Base-by-base conservation (phyloP, 64 coral and sea anemone genomes). In the Pocillopora verrucosa region DNA sequence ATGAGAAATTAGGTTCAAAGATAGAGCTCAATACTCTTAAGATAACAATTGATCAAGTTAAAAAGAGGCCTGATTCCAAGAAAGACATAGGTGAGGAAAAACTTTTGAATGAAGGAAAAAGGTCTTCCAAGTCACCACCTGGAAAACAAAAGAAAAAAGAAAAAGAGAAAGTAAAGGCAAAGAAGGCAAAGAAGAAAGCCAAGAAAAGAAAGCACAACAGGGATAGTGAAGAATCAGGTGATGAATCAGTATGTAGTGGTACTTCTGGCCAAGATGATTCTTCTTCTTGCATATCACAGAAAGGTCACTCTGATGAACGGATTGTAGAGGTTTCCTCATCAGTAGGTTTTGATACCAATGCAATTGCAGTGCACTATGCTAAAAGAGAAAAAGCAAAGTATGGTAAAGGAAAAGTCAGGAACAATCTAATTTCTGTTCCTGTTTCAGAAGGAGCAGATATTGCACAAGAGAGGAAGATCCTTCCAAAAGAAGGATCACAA, bases 131-230 rank as follows among this genome's bases (percentile, higher is more conserved):
- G n/a, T 85, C 82, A 1, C 82, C 82, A 26, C 19, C 82, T 30
- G 37, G 64, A 70, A 85, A 85, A 20, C 82, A 72, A 58, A 85
- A 85, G 82, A 85, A 85, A 45, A 85, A 72, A 36, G 79, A 61
- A 5, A 81, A 81, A 81, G 82, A 85, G 68, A 85, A 85, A 72
- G 41, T 72, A 4, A 85, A 72, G 65, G 12, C 82, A 11, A 85
- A 85, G 64, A 85, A 72, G 22, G 82, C 63, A 72, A 85, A 85
- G 82, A 85, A 85, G 16, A 85, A 85, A 65, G 67, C 82, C n/a
- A 85, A 72, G 82, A 85, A 85, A 72, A 85, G 41, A 14, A 85
- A 85, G 82, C 13, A 72, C 13, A 63, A 85, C 63, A 58, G 41
- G 7, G 2, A 12, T 41, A 57, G 82, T 57, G 36, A 17, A 38